These are phyloP conservation scores for Syngnathus typhle DNA, from an alignment of 2,113 vertebrate species.

Conservation along the genomic window DNA sequence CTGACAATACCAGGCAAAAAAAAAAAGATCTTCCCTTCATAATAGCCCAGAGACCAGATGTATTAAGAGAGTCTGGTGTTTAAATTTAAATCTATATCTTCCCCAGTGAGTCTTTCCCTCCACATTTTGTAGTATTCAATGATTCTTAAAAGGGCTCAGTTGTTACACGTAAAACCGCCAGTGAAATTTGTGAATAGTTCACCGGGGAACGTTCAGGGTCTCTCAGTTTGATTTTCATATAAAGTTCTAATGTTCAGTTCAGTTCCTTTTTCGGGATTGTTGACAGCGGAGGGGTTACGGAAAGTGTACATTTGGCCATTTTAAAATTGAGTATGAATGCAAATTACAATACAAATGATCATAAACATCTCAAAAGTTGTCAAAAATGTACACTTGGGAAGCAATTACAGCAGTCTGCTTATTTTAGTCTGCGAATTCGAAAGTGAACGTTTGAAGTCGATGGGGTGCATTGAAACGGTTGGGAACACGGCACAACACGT, in stretches of 20 bases:
- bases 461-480: background rate
- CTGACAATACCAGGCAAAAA: constrained; percentile 23
- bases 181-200: constrained; percentile 23
- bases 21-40: constrained; percentile 29
- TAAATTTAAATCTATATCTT: constrained; percentile 35
- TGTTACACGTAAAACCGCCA: background rate
- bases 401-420: background rate
- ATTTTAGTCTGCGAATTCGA: background rate
- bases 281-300: background rate
- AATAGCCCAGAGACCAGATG: constrained; percentile 21
- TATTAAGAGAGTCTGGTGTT: constrained; percentile 36
- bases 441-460: background rate
- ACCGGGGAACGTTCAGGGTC: constrained; percentile 14
- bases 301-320: background rate
- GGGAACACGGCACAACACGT: background rate
- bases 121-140: constrained; percentile 2
- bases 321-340: background rate
- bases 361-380: background rate
- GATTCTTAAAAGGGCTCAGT: background rate
- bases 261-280: background rate
- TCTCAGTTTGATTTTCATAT: constrained; percentile 19
- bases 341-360: too few relatives aligned
- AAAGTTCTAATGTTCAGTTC: background rate
- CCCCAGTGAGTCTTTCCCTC: constrained; percentile 21
- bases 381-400: background rate